phyloP scores from a whole-genome alignment of 1,140 invertebrate species.

The Drosophila guanche region DNA sequence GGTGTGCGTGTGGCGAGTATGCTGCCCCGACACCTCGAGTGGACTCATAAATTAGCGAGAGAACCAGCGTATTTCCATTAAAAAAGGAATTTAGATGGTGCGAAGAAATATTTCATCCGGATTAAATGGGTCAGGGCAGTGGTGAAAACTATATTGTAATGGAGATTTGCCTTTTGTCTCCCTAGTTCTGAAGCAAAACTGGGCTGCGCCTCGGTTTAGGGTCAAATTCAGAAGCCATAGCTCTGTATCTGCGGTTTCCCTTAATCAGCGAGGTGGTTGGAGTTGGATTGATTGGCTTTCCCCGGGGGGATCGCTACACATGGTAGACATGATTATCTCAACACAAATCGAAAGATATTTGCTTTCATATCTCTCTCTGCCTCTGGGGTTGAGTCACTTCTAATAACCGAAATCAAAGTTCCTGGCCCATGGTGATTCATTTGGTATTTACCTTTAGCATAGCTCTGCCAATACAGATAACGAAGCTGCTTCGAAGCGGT shows the following conservation, averaged over 20 bases:
- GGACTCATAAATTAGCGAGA: conserved; percentile 16
- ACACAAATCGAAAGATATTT: too few species aligned
- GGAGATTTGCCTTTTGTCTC: background rate
- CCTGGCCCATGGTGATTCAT: conserved; percentile 10
- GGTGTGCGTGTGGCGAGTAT: background rate
- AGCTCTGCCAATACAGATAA: conserved; percentile 20
- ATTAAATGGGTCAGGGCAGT: conserved; percentile 10
- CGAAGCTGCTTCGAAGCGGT: too few species aligned
- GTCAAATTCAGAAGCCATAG: background rate
- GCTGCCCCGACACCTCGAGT: background rate
- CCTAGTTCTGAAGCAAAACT: background rate
- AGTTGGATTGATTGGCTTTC: too few species aligned
- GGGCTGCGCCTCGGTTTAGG: conserved; percentile 13
- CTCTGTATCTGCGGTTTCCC: conserved; percentile 10
- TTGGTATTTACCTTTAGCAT: background rate
- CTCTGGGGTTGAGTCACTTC: conserved; percentile 14
- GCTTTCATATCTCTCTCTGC: too few species aligned
- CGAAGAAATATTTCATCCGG: conserved; percentile 14
- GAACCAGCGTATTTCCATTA: conserved; percentile 1
- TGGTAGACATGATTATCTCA: too few species aligned
- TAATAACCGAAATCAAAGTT: background rate
- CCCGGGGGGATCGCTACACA: too few species aligned
- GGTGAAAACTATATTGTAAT: too few species aligned
- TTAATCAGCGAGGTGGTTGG: too few species aligned
- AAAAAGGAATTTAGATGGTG: conserved; percentile 6